Percentiles rank a stretch among this genome's conserved stretches.
These are phyloP conservation scores for Eupsilia transversa DNA, from an alignment of 2,888 invertebrate genomes.

Conservation along the genomic window DNA sequence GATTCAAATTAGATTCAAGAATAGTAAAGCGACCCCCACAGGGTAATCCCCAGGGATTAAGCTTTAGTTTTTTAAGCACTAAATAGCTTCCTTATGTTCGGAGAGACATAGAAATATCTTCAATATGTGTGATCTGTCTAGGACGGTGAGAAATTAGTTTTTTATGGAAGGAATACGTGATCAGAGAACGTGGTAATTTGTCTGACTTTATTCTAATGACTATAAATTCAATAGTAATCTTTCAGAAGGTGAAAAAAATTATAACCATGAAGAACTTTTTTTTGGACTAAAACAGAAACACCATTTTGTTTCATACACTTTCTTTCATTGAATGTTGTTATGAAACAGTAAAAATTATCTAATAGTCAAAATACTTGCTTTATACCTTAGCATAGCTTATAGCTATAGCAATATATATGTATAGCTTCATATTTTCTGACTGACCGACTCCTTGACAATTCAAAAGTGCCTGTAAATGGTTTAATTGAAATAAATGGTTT, in stretches of 20 bases:
- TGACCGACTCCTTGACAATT: no score
- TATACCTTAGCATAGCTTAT: no score
- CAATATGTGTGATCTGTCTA: conserved; percentile 60
- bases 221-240: not conserved
- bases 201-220: not conserved
- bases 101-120: conserved; percentile 64
- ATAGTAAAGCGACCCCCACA: conserved; percentile 68
- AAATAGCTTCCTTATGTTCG: conserved; percentile 68
- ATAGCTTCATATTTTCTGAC: no score
- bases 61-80: conserved; percentile 63
- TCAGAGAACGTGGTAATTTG: not conserved
- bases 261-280: not conserved
- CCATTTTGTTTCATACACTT: no score
- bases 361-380: not conserved
- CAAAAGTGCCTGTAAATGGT: no score
- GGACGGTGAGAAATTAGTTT: conserved; percentile 32
- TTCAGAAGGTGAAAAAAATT: not conserved
- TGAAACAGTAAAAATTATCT: not conserved
- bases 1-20: conserved; percentile 36
- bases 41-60: conserved; percentile 77
- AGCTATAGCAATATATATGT: no score
- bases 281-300: not conserved
- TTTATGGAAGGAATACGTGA: conserved; percentile 1
- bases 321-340: not conserved
- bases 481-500: no score